These are phyloP conservation scores for Pseudobourletiella spinata DNA, from an alignment of 1,140 invertebrate species.

Conservation along the genomic window DNA sequence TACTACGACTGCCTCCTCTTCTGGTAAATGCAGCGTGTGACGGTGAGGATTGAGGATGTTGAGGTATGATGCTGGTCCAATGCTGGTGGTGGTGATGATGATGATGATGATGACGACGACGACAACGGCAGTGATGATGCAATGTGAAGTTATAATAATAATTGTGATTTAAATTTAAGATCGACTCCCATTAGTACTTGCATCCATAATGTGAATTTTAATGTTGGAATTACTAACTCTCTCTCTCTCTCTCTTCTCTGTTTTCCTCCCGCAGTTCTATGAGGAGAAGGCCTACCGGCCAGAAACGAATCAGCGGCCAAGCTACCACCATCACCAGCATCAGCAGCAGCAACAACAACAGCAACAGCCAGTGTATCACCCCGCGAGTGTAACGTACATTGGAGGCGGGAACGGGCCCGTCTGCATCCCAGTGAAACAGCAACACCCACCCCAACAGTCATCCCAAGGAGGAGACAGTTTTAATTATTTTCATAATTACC, in stretches of 20 bases:
- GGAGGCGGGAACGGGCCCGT: not conserved
- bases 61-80: too few relatives aligned
- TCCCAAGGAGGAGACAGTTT: not conserved
- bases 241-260: not conserved
- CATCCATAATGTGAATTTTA: too few relatives aligned
- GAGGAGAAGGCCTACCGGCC: conserved; percentile 77
- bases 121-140: not conserved
- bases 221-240: not conserved
- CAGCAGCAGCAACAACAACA: conserved; percentile 8
- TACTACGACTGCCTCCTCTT: too few relatives aligned
- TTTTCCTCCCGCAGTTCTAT: conserved; percentile 60
- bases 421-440: not conserved
- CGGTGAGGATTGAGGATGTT: too few relatives aligned
- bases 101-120: not conserved
- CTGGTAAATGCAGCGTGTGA: too few relatives aligned
- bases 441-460: not conserved
- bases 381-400: not conserved
- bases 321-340: conserved; percentile 1
- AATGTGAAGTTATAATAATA: not conserved
- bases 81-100: too few relatives aligned
- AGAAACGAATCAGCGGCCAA: conserved; percentile 60
- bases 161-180: too few relatives aligned
- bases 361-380: not conserved
- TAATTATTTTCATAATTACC: not conserved
- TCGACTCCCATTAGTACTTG: too few relatives aligned